Evolutionary conservation across 2,888 invertebrate genomes (phyloP).

Genomic region (Lasioglossum malachurum): DNA sequence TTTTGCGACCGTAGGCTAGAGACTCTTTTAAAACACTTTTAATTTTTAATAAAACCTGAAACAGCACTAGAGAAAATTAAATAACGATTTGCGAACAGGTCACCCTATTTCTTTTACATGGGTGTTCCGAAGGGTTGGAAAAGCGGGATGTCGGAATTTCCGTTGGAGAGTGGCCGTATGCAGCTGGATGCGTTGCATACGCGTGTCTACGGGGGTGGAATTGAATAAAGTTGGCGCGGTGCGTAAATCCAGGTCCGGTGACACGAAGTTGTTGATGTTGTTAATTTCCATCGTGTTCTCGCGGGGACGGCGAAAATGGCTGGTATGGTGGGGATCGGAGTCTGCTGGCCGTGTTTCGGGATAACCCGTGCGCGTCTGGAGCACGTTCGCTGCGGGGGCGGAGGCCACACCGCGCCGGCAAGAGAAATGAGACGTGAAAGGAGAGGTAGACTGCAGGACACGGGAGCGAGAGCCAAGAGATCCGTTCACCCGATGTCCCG

Average conservation of each 20-base stretch:
- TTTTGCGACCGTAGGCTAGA: too few relatives aligned
- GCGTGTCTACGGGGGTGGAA: constrained; percentile 7
- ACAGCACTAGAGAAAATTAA: not conserved
- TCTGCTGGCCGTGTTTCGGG: constrained; percentile 53
- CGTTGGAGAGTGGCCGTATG: constrained; percentile 8
- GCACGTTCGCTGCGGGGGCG: constrained; percentile 45
- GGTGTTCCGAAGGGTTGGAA: not conserved
- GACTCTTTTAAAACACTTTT: too few relatives aligned
- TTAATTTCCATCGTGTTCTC: constrained; percentile 70
- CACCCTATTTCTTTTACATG: not conserved
- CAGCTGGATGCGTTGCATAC: not conserved
- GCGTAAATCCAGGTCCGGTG: constrained; percentile 41
- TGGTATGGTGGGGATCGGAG: constrained; percentile 47
- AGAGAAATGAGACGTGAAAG: constrained; percentile 70
- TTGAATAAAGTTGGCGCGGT: constrained; percentile 60
- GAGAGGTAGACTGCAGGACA: constrained; percentile 43
- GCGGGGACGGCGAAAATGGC: constrained; percentile 2
- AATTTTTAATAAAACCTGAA: too few relatives aligned
- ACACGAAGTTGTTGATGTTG: constrained; percentile 68
- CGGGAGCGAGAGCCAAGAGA: constrained; percentile 53
- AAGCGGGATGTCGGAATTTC: not conserved
- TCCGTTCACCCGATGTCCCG: constrained; percentile 61
- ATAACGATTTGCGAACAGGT: not conserved
- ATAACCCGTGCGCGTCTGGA: constrained; percentile 50
- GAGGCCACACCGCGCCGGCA: not conserved